A percentile compares a stretch with the other conserved stretches of the same genome.
These are phyloP conservation scores for Brachynemurus nebulosus DNA, from an alignment of 2,888 invertebrate genomes.

Conservation along the genomic window DNA sequence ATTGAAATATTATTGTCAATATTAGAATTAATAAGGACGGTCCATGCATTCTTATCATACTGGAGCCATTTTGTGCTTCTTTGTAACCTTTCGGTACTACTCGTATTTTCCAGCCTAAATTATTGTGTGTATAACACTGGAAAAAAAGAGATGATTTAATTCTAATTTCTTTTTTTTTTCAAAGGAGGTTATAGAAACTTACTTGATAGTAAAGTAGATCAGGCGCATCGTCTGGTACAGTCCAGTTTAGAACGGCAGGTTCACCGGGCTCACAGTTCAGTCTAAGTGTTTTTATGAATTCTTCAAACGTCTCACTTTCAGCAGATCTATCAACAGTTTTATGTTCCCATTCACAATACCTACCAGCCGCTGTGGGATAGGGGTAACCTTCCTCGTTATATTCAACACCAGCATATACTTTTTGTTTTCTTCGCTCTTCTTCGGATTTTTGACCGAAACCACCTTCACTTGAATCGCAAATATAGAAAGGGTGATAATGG, in stretches of 20 bases:
- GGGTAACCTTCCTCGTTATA: slow-evolving; percentile 64
- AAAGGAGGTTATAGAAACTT: slow-evolving; percentile 16
- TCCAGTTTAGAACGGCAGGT: slow-evolving; percentile 69
- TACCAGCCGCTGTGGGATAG: slow-evolving; percentile 67
- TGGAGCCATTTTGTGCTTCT: slow-evolving; percentile 26
- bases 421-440: slow-evolving; percentile 53
- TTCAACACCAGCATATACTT: slow-evolving; percentile 67
- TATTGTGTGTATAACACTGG: slow-evolving; percentile 85
- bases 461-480: slow-evolving; percentile 73
- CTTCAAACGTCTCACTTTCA: slow-evolving; percentile 59
- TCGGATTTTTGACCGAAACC: slow-evolving; percentile 69
- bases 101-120: slow-evolving; percentile 86
- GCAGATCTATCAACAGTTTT: slow-evolving; percentile 59
- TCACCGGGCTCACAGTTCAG: slow-evolving; percentile 65
- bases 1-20: too few relatives aligned
- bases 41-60: slow-evolving; percentile 9
- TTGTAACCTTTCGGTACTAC: slow-evolving; percentile 58
- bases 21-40: neutral
- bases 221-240: slow-evolving; percentile 71
- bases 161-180: neutral
- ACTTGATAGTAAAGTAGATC: slow-evolving; percentile 83
- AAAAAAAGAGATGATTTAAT: slow-evolving; percentile 16
- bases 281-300: slow-evolving; percentile 60
- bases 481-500: slow-evolving; percentile 83
- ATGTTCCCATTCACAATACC: slow-evolving; percentile 80